Evolutionary conservation across 2,113 vertebrate species (phyloP).

Genomic region (Saimiri boliviensis): DNA sequence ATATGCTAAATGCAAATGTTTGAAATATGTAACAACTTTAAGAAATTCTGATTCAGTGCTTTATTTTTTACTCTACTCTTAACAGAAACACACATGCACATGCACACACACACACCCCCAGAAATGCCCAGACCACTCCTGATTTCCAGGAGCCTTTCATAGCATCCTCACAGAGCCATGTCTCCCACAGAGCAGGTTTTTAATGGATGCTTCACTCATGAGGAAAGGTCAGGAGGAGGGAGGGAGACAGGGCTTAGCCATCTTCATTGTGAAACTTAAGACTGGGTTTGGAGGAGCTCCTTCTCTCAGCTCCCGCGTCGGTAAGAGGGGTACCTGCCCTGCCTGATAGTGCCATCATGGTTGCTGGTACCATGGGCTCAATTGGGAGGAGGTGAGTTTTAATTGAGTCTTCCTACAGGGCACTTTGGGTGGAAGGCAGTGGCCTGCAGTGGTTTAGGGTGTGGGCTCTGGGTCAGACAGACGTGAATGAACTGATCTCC

Average conservation of each 20-base stretch:
- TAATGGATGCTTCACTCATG: fast-evolving
- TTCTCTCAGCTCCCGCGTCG: too few species aligned
- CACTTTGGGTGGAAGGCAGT: neutral
- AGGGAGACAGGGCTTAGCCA: neutral
- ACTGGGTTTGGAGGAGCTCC: too few species aligned
- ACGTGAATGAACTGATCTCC: neutral
- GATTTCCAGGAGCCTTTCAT: too few species aligned
- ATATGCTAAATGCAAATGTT: neutral
- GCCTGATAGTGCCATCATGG: neutral
- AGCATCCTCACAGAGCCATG: neutral
- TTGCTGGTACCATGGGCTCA: neutral
- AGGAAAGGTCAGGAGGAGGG: neutral
- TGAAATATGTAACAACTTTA: too few species aligned
- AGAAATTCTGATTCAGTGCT: too few species aligned
- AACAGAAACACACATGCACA: neutral
- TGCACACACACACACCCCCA: neutral
- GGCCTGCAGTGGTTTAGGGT: neutral
- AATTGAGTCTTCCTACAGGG: neutral
- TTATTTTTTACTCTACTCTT: neutral
- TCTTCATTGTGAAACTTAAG: neutral
- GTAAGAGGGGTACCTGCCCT: neutral
- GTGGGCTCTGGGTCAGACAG: neutral
- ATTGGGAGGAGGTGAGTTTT: neutral
- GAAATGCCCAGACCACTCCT: too few species aligned
- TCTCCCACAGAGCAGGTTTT: neutral